A percentile compares a stretch with the other conserved stretches of the same genome.
Evolutionary conservation across 1,140 invertebrate species (phyloP).

Genomic region (Drosophila truncata): DNA sequence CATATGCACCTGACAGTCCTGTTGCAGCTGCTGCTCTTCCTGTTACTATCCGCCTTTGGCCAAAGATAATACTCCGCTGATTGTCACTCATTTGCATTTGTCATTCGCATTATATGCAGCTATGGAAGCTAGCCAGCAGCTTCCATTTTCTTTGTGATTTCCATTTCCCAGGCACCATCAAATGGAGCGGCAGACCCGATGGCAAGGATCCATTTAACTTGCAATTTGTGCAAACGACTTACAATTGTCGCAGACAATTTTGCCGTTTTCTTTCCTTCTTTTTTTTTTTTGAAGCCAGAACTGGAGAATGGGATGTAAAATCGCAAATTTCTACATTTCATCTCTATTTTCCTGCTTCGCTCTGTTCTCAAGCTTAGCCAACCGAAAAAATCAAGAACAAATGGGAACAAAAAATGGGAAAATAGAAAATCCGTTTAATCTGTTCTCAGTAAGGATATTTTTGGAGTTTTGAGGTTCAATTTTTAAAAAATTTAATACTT

Average conservation of each 20-base stretch:
- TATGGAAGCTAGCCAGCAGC: neutral
- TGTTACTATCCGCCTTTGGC: neutral
- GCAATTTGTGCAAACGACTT: slow-evolving; percentile 61
- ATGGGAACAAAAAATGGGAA: neutral
- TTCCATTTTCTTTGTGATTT: slow-evolving; percentile 9
- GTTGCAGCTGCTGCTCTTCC: slow-evolving; percentile 16
- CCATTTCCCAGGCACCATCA: slow-evolving; percentile 18
- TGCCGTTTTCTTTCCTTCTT: slow-evolving; percentile 1
- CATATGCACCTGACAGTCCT: slow-evolving; percentile 3
- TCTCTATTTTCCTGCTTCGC: slow-evolving; percentile 12
- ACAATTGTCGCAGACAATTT: slow-evolving; percentile 58
- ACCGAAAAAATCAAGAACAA: slow-evolving; percentile 4
- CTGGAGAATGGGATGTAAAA: slow-evolving; percentile 36
- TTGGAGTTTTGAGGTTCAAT: neutral
- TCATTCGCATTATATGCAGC: slow-evolving; percentile 28
- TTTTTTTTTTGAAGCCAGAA: neutral
- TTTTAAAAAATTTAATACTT: too few species aligned
- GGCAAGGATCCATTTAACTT: slow-evolving; percentile 60
- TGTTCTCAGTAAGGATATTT: slow-evolving; percentile 6
- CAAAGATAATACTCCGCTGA: slow-evolving; percentile 44
- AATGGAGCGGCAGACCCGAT: slow-evolving; percentile 43
- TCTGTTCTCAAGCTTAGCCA: slow-evolving; percentile 15
- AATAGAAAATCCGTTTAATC: neutral
- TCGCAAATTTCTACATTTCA: slow-evolving; percentile 48
- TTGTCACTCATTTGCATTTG: slow-evolving; percentile 50